phyloP scores from a whole-genome alignment of 2,888 invertebrate genomes.

The Chaitophorus viminalis region DNA sequence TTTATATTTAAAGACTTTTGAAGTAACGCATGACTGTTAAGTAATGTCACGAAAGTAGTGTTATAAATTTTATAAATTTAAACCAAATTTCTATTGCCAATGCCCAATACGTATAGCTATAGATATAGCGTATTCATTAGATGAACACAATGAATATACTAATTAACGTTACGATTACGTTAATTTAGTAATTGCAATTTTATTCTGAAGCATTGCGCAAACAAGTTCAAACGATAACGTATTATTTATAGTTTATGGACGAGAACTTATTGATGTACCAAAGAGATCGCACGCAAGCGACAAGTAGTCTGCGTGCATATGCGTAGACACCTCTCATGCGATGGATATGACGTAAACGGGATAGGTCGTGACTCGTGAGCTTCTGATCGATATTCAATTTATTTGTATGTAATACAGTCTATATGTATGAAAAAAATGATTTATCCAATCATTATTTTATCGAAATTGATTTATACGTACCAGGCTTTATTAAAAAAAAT shows the following conservation, averaged over 20 bases:
- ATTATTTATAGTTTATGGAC: not conserved
- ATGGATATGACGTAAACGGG: not conserved
- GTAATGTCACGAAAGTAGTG: not conserved
- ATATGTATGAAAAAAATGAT: not conserved
- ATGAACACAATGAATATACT: too few species aligned
- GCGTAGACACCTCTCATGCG: not conserved
- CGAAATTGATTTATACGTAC: not conserved
- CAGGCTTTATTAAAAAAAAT: too few species aligned
- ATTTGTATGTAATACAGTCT: not conserved
- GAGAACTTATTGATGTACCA: conserved; percentile 10
- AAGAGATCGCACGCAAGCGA: not conserved
- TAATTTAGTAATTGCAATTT: not conserved
- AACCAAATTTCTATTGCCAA: not conserved
- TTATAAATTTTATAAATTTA: not conserved
- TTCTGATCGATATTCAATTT: not conserved
- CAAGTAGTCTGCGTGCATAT: not conserved
- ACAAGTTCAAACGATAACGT: not conserved
- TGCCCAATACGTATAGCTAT: not conserved
- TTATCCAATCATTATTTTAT: not conserved
- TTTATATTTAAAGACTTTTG: too few species aligned
- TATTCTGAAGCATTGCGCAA: not conserved
- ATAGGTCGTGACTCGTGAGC: not conserved
- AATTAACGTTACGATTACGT: not conserved
- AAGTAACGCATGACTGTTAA: not conserved
- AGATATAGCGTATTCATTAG: too few species aligned